These are phyloP conservation scores for Agrotis segetum DNA, from an alignment of 2,888 invertebrate species.

Conservation along the genomic window DNA sequence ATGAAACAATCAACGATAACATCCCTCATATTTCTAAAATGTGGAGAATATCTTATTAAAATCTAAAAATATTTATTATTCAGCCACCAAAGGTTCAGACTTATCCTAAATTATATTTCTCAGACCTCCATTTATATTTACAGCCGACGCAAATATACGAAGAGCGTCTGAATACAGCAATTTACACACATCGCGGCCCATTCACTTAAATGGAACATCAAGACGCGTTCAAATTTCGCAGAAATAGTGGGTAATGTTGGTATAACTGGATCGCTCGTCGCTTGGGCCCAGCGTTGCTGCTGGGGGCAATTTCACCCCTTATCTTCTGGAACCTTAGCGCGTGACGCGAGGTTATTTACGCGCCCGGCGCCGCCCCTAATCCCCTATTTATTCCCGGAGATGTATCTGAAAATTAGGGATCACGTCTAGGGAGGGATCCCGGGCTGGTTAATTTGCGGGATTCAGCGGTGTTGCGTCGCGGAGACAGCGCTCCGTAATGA, in stretches of 20 bases:
- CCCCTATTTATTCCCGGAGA: conserved; percentile 90
- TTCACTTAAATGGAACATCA: conserved; percentile 57
- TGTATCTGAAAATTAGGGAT: conserved; percentile 91
- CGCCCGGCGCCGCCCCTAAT: conserved; percentile 87
- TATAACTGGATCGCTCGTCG: conserved; percentile 62
- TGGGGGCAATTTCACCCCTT: conserved; percentile 85
- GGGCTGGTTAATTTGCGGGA: conserved; percentile 86
- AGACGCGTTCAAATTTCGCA: conserved; percentile 53
- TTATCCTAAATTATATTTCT: conserved; percentile 27
- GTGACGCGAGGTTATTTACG: conserved; percentile 90
- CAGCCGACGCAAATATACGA: conserved; percentile 20
- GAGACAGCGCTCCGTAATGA: conserved; percentile 55
- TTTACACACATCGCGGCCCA: conserved; percentile 53
- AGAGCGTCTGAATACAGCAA: conserved; percentile 40
- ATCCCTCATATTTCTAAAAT: background rate
- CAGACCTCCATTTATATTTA: conserved; percentile 38
- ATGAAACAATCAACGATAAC: background rate
- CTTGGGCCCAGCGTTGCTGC: conserved; percentile 70
- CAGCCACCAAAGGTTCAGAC: conserved; percentile 5
- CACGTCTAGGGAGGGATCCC: conserved; percentile 80
- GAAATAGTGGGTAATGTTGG: conserved; percentile 60
- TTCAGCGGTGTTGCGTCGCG: conserved; percentile 62
- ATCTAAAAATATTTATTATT: conserved; percentile 3
- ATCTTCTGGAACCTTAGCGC: conserved; percentile 82
- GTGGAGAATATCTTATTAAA: background rate